Percentiles rank a stretch among this genome's conserved stretches.
phyloP scores from a whole-genome alignment of 2,113 vertebrate species.

The Mirounga angustirostris region DNA sequence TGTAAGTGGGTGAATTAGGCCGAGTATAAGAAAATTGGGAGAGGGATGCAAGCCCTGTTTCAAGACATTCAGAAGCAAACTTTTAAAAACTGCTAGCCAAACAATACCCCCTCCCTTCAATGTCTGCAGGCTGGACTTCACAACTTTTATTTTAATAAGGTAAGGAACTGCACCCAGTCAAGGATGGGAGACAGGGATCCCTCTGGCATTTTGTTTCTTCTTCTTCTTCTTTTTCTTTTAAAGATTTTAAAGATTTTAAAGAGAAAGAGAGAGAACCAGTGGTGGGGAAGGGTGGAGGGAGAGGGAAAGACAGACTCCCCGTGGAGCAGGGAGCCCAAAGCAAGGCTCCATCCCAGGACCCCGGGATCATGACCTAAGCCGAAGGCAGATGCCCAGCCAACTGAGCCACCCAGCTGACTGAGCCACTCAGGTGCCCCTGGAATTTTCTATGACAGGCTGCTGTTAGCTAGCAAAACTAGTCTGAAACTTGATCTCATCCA shows the following conservation, averaged over 20 bases:
- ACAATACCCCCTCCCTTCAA: background rate
- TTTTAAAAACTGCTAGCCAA: background rate
- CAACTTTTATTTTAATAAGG: slow-evolving; percentile 6
- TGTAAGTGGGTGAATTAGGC: background rate
- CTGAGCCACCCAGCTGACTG: background rate
- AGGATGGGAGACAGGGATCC: background rate
- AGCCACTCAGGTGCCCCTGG: background rate
- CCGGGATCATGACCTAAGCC: background rate
- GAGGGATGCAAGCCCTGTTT: background rate
- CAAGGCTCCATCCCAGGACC: background rate
- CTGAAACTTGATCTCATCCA: background rate
- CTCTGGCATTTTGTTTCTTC: background rate
- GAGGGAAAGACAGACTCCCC: background rate
- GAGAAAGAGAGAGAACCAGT: background rate
- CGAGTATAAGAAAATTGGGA: background rate
- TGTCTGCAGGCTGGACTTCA: background rate
- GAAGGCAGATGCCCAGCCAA: background rate
- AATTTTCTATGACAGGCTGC: background rate
- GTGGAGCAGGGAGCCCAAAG: background rate
- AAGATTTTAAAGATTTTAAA: background rate
- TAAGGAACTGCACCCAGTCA: background rate
- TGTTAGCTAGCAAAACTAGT: background rate
- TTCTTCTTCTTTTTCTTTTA: too few relatives aligned
- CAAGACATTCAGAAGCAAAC: slow-evolving; percentile 2
- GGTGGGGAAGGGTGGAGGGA: background rate